Base-by-base conservation (phyloP, 35 echinoderm and acorn worm genomes). In the Stichopus chloronotus region DNA sequence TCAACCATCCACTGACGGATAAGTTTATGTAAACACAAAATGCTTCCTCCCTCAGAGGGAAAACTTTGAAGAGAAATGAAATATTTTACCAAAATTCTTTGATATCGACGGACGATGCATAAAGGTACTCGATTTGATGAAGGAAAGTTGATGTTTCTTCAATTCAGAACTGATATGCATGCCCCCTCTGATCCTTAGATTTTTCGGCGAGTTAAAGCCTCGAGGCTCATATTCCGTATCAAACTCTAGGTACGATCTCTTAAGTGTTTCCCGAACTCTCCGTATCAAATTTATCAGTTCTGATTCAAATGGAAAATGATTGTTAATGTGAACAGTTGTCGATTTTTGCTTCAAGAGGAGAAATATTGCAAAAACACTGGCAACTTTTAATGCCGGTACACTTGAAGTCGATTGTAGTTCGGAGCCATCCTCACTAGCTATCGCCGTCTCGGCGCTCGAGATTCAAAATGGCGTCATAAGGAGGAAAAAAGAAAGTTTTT, bases 351-450 rank as follows among this genome's bases (percentile, higher is more conserved):
- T 21, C 57, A 58, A 23, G 24, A 56, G 22, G 24, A 43, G 30
- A 85, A 85, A 85, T 58, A 85, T 85, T 58, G 58, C 82, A 58
- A 58, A 58, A 43, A 43, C 30, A 43, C 20, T 85, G 82, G 58
- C 82, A 85, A 58, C 57, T 58, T 43, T 85, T 58, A 85, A 85
- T 85, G 82, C 58, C 57, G 8, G 17, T 9, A 85, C 82, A 23
- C 82, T 85, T 85, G 82, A 85, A 85, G 82, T 85, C 82, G 58
- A 85, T 85, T 85, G 82, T 20, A 23, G 52, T 60, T 85, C 12
- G 82, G 82, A 85, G 82, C 82, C 82, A 85, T 4, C 55, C 21
- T 25, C 54, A 85, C 25, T 17, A 58, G 19, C 57, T 8, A 17
- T 58, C 55, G 55, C 19, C 57, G 82, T 58, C 82, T 56, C 57